Conservation (phyloP, 2,113 vertebrate species). For the Bos indicus region DNA sequence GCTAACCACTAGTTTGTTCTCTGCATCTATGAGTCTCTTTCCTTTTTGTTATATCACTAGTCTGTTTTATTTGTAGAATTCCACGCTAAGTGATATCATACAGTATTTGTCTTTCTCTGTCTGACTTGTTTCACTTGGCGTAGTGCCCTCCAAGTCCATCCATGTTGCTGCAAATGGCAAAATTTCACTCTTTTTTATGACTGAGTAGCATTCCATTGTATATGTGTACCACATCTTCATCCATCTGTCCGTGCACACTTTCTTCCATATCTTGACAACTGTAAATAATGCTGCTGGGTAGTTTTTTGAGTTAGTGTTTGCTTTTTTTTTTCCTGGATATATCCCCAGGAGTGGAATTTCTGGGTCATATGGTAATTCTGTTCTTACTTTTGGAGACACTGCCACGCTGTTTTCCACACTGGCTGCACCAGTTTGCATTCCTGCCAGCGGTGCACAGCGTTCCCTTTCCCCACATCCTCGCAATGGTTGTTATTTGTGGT, state of each 20-base stretch:
- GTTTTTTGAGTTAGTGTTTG: neutral
- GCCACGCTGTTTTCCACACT: neutral
- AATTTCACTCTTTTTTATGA: neutral
- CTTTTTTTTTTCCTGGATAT: neutral
- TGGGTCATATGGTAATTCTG: neutral
- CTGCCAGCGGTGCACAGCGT: accelerated
- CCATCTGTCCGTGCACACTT: neutral
- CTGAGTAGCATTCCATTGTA: neutral
- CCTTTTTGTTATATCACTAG: neutral
- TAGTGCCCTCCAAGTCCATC: neutral
- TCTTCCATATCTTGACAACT: neutral
- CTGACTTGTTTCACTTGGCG: neutral
- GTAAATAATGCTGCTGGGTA: neutral
- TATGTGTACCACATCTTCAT: neutral
- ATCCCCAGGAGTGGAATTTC: neutral
- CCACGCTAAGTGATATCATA: neutral
- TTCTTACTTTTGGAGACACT: neutral
- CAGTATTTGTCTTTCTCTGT: neutral
- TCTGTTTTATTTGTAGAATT: neutral
- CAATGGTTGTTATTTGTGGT: accelerated
- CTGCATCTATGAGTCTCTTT: neutral
- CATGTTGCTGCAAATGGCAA: neutral
- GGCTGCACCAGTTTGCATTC: neutral
- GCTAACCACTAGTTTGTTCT: neutral
- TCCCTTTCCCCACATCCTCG: neutral